These are phyloP conservation scores for Amblyornis subalaris DNA, from an alignment of 2,113 vertebrate genomes.

Conservation along the genomic window DNA sequence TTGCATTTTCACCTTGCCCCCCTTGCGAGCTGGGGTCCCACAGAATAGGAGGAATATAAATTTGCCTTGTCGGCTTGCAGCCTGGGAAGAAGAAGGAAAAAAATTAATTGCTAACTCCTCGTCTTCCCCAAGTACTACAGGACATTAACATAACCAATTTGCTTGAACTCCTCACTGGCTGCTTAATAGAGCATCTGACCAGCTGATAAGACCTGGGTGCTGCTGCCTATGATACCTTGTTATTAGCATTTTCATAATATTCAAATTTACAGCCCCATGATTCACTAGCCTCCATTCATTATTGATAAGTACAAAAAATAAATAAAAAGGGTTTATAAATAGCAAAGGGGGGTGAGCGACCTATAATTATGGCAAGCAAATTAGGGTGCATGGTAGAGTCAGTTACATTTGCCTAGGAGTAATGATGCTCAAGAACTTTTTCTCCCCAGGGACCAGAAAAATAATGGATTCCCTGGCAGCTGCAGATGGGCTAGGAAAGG, in stretches of 20 bases:
- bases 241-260: conserved; percentile 96
- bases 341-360: conserved; percentile 90
- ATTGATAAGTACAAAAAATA: conserved; percentile 92
- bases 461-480: conserved; percentile 87
- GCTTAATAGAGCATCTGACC: conserved; percentile 93
- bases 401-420: conserved; percentile 95
- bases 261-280: conserved; percentile 85
- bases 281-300: conserved; percentile 89
- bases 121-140: conserved; percentile 92
- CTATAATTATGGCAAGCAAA: conserved; percentile 99
- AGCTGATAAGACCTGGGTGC: conserved; percentile 88
- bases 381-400: conserved; percentile 89
- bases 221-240: conserved; percentile 68
- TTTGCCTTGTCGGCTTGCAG: conserved; percentile 84
- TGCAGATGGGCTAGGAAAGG: conserved; percentile 79
- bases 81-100: conserved; percentile 70
- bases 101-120: conserved; percentile 94
- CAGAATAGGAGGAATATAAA: conserved; percentile 86
- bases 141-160: conserved; percentile 99
- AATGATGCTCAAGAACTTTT: conserved; percentile 89
- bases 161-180: conserved; percentile 90
- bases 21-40: conserved; percentile 76
- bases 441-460: conserved; percentile 80
- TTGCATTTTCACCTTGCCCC: conserved; percentile 71
- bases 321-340: conserved; percentile 82